Percentiles rank a stretch among this genome's conserved stretches.
Evolutionary conservation across 2,113 vertebrate genomes (phyloP).

Genomic region (Cyanoderma ruficeps): DNA sequence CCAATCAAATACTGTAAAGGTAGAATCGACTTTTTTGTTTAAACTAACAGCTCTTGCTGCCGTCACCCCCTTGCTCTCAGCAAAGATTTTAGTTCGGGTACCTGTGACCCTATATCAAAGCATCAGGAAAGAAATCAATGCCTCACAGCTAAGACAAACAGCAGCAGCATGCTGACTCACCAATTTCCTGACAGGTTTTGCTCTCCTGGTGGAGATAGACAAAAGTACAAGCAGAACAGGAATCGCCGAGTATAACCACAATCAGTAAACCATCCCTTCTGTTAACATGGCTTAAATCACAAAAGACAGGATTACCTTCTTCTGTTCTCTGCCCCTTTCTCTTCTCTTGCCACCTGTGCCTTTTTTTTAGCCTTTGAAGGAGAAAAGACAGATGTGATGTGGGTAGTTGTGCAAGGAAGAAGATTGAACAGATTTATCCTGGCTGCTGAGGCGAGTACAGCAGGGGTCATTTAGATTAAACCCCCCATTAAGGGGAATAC

Average conservation of each 20-base stretch:
- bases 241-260: not conserved
- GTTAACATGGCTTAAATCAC: slow-evolving; percentile 30
- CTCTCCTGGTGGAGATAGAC: slow-evolving; percentile 1
- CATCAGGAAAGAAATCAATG: slow-evolving; percentile 11
- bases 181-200: not conserved
- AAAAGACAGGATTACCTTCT: not conserved
- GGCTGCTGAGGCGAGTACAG: not conserved
- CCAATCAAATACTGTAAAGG: not conserved
- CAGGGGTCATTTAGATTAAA: not conserved
- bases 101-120: slow-evolving; percentile 28
- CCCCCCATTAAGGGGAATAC: not conserved
- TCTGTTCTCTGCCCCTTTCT: not conserved
- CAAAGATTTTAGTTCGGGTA: slow-evolving; percentile 35
- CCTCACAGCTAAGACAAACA: slow-evolving; percentile 38
- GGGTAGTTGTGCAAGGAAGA: not conserved
- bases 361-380: not conserved
- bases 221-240: not conserved
- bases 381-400: not conserved
- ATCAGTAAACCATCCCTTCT: slow-evolving; percentile 24
- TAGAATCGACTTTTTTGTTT: not conserved
- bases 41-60: not conserved
- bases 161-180: slow-evolving; percentile 48
- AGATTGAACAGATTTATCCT: not conserved
- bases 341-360: not conserved
- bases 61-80: not conserved